Percentiles rank a stretch among this genome's conserved stretches.
Evolutionary conservation across 2,888 invertebrate species (phyloP).

Genomic region (Ashinkailepas kermadecensis): DNA sequence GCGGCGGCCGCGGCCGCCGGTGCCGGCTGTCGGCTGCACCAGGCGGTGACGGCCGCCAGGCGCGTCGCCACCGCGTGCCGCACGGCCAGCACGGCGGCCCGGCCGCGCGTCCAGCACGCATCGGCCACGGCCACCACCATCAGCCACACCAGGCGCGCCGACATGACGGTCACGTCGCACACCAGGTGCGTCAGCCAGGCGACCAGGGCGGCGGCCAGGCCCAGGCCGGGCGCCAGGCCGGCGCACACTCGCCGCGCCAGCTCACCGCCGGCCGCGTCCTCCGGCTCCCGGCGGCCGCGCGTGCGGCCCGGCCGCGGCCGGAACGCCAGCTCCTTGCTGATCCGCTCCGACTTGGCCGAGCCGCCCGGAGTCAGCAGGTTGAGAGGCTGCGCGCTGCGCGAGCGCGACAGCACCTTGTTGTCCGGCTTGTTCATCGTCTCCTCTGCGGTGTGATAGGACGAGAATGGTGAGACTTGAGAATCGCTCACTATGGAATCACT

Average conservation of each 20-base stretch:
- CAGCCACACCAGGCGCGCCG: constrained; percentile 60
- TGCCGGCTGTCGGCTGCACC: background rate
- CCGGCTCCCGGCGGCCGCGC: background rate
- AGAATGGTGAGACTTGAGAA: background rate
- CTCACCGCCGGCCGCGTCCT: background rate
- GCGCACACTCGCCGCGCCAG: background rate
- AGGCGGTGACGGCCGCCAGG: background rate
- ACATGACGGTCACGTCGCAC: constrained; percentile 71
- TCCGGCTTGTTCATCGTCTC: constrained; percentile 21
- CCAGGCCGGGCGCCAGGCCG: constrained; percentile 22
- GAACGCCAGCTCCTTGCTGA: constrained; percentile 19
- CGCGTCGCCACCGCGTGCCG: constrained; percentile 20
- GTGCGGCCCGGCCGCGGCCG: constrained; percentile 4
- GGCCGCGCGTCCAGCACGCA: constrained; percentile 23
- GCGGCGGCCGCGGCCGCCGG: constrained; percentile 24
- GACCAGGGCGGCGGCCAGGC: constrained; percentile 50
- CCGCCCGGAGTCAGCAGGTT: background rate
- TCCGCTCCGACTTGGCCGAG: constrained; percentile 9
- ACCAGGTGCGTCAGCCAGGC: constrained; percentile 71
- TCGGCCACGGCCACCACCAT: constrained; percentile 39
- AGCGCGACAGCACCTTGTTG: constrained; percentile 19
- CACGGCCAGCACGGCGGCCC: background rate
- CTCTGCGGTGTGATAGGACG: background rate
- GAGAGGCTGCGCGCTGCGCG: background rate
- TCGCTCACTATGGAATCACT: too few relatives aligned